phyloP scores from a whole-genome alignment of 1,140 invertebrate genomes.

The Zophobas morio region DNA sequence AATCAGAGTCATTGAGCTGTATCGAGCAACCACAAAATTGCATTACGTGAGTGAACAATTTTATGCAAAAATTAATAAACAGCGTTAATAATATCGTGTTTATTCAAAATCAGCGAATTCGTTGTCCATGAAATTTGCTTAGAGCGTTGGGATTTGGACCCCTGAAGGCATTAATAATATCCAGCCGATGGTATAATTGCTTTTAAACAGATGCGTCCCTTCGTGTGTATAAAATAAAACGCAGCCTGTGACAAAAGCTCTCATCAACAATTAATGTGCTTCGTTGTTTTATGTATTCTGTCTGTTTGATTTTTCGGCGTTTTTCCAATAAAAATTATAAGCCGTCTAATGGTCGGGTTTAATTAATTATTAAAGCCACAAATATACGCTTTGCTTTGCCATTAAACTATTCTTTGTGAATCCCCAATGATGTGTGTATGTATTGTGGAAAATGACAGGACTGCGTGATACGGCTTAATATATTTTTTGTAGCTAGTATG shows the following conservation, averaged over 20 bases:
- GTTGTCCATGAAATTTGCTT: slow-evolving; percentile 39
- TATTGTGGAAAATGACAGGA: too few species aligned
- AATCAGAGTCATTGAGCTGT: background rate
- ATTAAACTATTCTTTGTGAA: background rate
- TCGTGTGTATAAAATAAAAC: slow-evolving; percentile 42
- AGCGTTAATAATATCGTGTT: slow-evolving; percentile 35
- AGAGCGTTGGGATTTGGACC: slow-evolving; percentile 31
- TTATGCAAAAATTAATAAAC: slow-evolving; percentile 32
- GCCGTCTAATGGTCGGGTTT: slow-evolving; percentile 9
- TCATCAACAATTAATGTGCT: slow-evolving; percentile 40
- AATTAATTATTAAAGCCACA: slow-evolving; percentile 17
- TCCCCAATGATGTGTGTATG: too few species aligned
- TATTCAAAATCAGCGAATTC: slow-evolving; percentile 33
- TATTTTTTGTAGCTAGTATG: too few species aligned
- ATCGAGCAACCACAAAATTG: slow-evolving; percentile 2
- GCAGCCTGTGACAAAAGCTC: slow-evolving; percentile 39
- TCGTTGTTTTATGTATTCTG: slow-evolving; percentile 35
- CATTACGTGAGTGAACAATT: slow-evolving; percentile 12
- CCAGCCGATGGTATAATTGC: slow-evolving; percentile 39
- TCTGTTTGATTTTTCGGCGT: slow-evolving; percentile 23
- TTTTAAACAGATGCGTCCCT: slow-evolving; percentile 37
- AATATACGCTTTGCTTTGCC: background rate
- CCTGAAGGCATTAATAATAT: slow-evolving; percentile 40
- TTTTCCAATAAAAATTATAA: slow-evolving; percentile 14
- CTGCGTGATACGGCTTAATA: too few species aligned